Conservation (phyloP, 1,140 invertebrate genomes). For the Choristoneura fumiferana region DNA sequence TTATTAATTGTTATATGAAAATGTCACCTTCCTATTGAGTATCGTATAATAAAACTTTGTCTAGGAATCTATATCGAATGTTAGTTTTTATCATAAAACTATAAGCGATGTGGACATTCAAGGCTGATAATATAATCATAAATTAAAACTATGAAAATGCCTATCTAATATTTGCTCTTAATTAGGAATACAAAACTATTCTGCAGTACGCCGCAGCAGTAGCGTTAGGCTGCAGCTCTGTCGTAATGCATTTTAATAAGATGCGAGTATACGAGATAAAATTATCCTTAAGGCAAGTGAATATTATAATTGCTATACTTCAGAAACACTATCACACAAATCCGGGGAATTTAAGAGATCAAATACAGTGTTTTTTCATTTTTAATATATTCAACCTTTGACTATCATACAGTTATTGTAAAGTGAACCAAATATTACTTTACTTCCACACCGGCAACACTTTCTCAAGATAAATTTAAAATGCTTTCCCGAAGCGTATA, state of each 20-base stretch:
- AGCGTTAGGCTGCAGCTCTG: conserved; percentile 1
- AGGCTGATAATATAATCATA: conserved; percentile 36
- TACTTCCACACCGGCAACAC: background rate
- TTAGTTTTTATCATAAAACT: conserved; percentile 33
- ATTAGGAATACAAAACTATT: conserved; percentile 29
- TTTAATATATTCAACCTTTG: background rate
- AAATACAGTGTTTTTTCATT: conserved; percentile 18
- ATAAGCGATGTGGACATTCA: conserved; percentile 36
- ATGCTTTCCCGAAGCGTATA: conserved; percentile 49
- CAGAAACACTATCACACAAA: conserved; percentile 34
- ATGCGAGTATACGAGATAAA: conserved; percentile 53
- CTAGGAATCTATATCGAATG: conserved; percentile 30
- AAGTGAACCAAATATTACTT: background rate
- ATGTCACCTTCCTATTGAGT: conserved; percentile 29
- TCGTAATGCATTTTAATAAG: conserved; percentile 29
- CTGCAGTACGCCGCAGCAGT: background rate
- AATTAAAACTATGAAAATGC: conserved; percentile 37
- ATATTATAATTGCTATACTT: conserved; percentile 38
- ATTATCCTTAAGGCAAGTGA: conserved; percentile 55
- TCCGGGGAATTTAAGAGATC: conserved; percentile 28
- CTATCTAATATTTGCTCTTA: conserved; percentile 30
- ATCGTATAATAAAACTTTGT: conserved; percentile 30
- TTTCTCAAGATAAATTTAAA: conserved; percentile 17
- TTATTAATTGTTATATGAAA: conserved; percentile 8
- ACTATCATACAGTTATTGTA: background rate